Evolutionary conservation across 2,797 vertebrate genomes (phyloP).

Genomic region (Odontamblyopus lacepedii): DNA sequence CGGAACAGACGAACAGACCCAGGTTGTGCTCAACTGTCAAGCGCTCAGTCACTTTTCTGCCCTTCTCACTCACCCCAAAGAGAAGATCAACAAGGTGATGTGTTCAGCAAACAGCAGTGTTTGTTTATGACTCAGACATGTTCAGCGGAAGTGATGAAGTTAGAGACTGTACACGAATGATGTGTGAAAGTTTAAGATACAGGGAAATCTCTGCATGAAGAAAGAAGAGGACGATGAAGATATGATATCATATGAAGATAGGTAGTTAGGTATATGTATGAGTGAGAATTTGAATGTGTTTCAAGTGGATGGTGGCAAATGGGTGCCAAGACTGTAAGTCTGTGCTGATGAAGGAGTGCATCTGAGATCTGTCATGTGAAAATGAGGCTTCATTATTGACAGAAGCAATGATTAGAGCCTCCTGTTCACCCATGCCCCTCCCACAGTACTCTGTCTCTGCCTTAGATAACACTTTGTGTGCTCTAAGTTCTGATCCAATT

Average conservation of each 20-base stretch:
- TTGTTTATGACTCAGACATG: background rate
- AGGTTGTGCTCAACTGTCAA: constrained; percentile 98
- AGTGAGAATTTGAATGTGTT: constrained; percentile 24
- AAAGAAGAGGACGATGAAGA: constrained; percentile 31
- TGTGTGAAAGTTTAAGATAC: constrained; percentile 37
- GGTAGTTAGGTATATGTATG: constrained; percentile 21
- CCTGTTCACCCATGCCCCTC: constrained; percentile 66
- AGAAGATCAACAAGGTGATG: constrained; percentile 99
- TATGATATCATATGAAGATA: constrained; percentile 26
- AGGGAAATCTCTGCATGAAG: constrained; percentile 22
- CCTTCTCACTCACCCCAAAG: constrained; percentile 97
- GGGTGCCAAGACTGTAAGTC: constrained; percentile 78
- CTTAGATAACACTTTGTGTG: constrained; percentile 63
- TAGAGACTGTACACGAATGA: constrained; percentile 77
- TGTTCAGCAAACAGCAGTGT: background rate
- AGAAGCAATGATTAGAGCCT: constrained; percentile 90
- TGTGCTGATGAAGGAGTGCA: constrained; percentile 93
- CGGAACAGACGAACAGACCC: constrained; percentile 97
- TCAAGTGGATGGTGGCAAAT: constrained; percentile 71
- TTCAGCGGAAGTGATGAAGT: constrained; percentile 89
- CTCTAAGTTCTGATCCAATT: constrained; percentile 77
- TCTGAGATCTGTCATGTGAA: constrained; percentile 87
- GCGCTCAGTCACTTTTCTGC: constrained; percentile 95
- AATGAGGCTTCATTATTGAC: constrained; percentile 74
- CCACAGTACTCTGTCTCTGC: constrained; percentile 74